A percentile compares a stretch with the other conserved stretches of the same genome.
Evolutionary conservation across 2,888 invertebrate species (phyloP).

Genomic region (Autographa pulchrina): DNA sequence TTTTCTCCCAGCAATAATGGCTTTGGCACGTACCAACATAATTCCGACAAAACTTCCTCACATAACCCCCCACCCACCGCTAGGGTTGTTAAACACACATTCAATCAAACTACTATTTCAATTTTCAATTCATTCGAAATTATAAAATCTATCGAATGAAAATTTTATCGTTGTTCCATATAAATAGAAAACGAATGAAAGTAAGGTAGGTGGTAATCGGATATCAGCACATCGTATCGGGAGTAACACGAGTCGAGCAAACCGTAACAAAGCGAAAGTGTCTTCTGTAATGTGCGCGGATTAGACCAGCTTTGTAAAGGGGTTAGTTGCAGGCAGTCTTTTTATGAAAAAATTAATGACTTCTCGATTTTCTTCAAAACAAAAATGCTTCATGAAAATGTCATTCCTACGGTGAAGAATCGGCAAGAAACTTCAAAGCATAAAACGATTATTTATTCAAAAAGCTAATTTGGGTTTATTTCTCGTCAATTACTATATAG

Average conservation of each 20-base stretch:
- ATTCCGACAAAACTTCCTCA: conserved; percentile 88
- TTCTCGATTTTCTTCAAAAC: too few species aligned
- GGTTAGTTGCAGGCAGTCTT: conserved; percentile 23
- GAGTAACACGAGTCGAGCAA: conserved; percentile 42
- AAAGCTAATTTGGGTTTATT: too few species aligned
- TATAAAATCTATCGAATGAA: conserved; percentile 15
- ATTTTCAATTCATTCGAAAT: conserved; percentile 36
- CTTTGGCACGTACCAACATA: conserved; percentile 90
- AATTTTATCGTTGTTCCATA: conserved; percentile 21
- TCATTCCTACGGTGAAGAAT: too few species aligned
- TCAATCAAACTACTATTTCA: conserved; percentile 35
- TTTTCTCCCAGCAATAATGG: conserved; percentile 90
- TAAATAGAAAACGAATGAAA: conserved; percentile 50
- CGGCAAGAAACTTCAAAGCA: too few species aligned
- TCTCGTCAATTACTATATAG: too few species aligned
- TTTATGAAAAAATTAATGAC: too few species aligned
- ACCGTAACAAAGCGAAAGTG: conserved; percentile 55
- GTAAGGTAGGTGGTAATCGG: conserved; percentile 43
- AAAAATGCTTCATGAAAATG: too few species aligned
- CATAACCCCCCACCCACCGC: conserved; percentile 71
- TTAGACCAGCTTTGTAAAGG: conserved; percentile 38
- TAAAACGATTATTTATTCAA: too few species aligned
- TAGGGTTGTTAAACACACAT: conserved; percentile 74
- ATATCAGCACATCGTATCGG: conserved; percentile 46
- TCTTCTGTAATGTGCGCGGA: conserved; percentile 36